phyloP scores from a whole-genome alignment of 2,113 vertebrate species.

The Ovibos moschatus region DNA sequence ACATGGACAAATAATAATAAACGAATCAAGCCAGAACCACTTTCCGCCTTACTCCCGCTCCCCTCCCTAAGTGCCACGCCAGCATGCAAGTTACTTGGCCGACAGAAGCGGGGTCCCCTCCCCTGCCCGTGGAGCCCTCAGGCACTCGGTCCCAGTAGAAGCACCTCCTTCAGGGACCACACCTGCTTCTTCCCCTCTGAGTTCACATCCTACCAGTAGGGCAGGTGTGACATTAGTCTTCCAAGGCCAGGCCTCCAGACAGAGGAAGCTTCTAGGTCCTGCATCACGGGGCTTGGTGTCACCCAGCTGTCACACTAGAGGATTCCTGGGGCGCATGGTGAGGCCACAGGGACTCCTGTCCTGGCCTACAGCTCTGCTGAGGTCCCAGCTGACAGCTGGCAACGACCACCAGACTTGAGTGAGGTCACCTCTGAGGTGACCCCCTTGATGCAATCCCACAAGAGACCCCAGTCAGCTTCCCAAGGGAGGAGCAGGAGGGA shows the following conservation, averaged over 20 bases:
- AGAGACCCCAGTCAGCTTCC: background rate
- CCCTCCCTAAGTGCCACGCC: background rate
- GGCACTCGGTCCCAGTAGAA: no score
- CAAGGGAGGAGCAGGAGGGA: no score
- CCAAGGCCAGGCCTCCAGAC: background rate
- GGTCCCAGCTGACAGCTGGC: background rate
- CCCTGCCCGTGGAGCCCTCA: rapidly evolving
- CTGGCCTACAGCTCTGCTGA: background rate
- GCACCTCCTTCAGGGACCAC: no score
- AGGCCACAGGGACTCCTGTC: rapidly evolving
- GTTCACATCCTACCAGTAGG: rapidly evolving
- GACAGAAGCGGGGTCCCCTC: rapidly evolving
- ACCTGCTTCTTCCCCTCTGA: background rate
- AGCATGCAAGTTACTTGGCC: background rate
- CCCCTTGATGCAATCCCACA: rapidly evolving
- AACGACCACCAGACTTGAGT: rapidly evolving
- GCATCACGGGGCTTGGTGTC: no score
- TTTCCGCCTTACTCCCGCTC: rapidly evolving
- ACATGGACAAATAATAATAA: background rate
- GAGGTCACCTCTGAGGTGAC: rapidly evolving
- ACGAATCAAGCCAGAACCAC: rapidly evolving
- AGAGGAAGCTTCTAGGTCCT: background rate
- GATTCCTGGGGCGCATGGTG: no score
- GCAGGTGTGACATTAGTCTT: background rate
- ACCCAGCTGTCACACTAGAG: rapidly evolving